A percentile compares a stretch with the other conserved stretches of the same genome.
These are phyloP conservation scores for Phenacoccus solenopsis DNA, from an alignment of 1,140 invertebrate species.

Conservation along the genomic window DNA sequence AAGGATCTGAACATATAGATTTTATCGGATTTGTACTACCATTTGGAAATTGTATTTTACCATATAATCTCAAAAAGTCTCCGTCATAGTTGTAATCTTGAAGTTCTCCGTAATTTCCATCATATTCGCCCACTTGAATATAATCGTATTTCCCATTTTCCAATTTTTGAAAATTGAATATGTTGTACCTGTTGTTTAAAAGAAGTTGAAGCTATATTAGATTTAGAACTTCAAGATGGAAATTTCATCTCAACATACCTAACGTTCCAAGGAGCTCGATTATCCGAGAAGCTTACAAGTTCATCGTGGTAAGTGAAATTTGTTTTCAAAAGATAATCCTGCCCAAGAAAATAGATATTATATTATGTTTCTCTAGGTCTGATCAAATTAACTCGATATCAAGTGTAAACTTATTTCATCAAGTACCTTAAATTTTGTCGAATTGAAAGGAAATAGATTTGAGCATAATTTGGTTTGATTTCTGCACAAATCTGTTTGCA, in stretches of 20 bases:
- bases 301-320: no score
- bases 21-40: neutral
- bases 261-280: no score
- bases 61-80: neutral
- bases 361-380: no score
- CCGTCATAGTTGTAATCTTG: neutral
- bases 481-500: slow-evolving; percentile 41
- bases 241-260: no score
- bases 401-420: no score
- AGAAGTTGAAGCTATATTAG: no score
- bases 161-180: slow-evolving; percentile 62
- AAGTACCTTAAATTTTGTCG: neutral
- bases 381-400: no score
- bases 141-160: slow-evolving; percentile 49
- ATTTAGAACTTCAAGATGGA: no score
- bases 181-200: slow-evolving; percentile 57
- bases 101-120: slow-evolving; percentile 28
- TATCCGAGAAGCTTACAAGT: no score
- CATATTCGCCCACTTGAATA: slow-evolving; percentile 55
- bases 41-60: neutral
- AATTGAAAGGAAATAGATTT: slow-evolving; percentile 49
- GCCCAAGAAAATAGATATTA: no score
- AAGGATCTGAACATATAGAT: slow-evolving; percentile 16
- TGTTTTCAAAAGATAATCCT: no score
- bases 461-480: slow-evolving; percentile 42